phyloP scores from a whole-genome alignment of 2,888 invertebrate genomes.

The Barypeithes pellucidus region DNA sequence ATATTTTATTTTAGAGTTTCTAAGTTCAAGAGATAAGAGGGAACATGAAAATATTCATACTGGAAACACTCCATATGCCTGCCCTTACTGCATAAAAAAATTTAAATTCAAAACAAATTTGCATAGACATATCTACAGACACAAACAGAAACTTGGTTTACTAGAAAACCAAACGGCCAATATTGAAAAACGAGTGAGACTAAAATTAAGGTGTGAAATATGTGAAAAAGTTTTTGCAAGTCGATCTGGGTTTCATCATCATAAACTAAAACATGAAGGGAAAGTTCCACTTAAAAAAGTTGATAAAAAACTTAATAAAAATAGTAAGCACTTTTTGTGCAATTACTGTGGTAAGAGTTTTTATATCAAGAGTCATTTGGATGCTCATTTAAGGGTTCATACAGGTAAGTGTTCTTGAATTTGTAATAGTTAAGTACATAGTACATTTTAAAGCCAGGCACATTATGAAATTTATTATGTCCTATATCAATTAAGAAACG shows the following conservation, averaged over 20 bases:
- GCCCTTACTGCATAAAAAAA: slow-evolving; percentile 4
- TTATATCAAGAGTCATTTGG: slow-evolving; percentile 10
- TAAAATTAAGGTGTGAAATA: not conserved
- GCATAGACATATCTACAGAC: slow-evolving; percentile 6
- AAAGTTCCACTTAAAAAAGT: slow-evolving; percentile 1
- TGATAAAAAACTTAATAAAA: not conserved
- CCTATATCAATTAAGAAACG: not conserved
- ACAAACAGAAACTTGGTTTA: slow-evolving; percentile 7
- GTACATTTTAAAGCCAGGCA: too few relatives aligned
- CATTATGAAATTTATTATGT: too few relatives aligned
- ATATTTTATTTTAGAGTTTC: slow-evolving; percentile 20
- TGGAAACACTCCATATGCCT: slow-evolving; percentile 3
- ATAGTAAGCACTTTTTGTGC: not conserved
- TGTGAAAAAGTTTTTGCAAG: slow-evolving; percentile 19
- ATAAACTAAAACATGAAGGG: slow-evolving; percentile 24
- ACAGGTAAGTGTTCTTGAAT: not conserved
- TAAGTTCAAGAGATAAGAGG: not conserved
- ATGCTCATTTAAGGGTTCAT: slow-evolving; percentile 16
- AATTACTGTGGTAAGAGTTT: slow-evolving; percentile 12
- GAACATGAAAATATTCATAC: slow-evolving; percentile 6
- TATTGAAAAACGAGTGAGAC: not conserved
- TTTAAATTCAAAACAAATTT: slow-evolving; percentile 12
- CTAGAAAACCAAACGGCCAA: not conserved
- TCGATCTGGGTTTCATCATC: not conserved
- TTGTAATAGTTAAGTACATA: too few relatives aligned